Conservation (phyloP, 2,888 invertebrate genomes). For the Globia sparganii region DNA sequence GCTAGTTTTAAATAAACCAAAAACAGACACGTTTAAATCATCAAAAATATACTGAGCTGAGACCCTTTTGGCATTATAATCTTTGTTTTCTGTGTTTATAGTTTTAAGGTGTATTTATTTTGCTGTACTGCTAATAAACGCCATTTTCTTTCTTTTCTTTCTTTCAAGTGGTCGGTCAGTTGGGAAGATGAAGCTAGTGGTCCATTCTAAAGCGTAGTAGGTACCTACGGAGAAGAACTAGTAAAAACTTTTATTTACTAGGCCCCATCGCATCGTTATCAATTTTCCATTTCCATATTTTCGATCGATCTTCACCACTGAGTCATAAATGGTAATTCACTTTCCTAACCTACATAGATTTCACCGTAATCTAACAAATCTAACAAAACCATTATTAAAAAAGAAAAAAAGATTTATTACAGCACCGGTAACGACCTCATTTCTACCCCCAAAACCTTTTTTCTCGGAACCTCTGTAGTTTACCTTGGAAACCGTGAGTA, state of each 20-base stretch:
- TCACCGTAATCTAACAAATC: slow-evolving; percentile 34
- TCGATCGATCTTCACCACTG: slow-evolving; percentile 8
- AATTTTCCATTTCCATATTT: neutral
- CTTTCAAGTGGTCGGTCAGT: too few species aligned
- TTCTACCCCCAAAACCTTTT: slow-evolving; percentile 37
- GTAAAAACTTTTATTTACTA: neutral
- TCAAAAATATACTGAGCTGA: too few species aligned
- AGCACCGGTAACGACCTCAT: slow-evolving; percentile 30
- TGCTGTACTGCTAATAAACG: too few species aligned
- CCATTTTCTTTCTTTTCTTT: too few species aligned
- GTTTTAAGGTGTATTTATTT: too few species aligned
- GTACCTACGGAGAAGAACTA: too few species aligned
- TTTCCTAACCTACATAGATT: slow-evolving; percentile 31
- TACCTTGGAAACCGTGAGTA: slow-evolving; percentile 32
- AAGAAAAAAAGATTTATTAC: slow-evolving; percentile 37
- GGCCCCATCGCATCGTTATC: neutral
- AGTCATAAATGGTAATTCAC: slow-evolving; percentile 25
- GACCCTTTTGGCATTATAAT: too few species aligned
- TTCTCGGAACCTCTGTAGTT: slow-evolving; percentile 30
- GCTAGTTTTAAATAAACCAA: too few species aligned
- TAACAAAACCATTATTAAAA: slow-evolving; percentile 22
- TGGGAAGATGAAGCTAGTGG: too few species aligned
- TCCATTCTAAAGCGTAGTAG: too few species aligned
- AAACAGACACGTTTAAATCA: too few species aligned
- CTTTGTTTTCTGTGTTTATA: too few species aligned